These are phyloP conservation scores for Carposina sasakii DNA, from an alignment of 1,140 invertebrate genomes.

Conservation along the genomic window DNA sequence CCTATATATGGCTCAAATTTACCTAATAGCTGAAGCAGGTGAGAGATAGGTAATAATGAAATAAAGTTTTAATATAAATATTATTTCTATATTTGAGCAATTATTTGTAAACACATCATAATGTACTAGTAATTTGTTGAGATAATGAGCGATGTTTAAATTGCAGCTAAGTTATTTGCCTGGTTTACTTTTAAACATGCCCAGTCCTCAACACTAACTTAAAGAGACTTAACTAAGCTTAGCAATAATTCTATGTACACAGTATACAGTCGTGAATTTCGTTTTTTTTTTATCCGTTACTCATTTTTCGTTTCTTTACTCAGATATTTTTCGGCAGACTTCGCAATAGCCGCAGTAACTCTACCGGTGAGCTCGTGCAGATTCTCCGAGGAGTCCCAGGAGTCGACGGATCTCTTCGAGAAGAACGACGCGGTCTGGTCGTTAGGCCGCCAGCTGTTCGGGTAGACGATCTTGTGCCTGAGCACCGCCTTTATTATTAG, in stretches of 20 bases:
- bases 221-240: slow-evolving; percentile 14
- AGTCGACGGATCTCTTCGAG: slow-evolving; percentile 55
- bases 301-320: slow-evolving; percentile 33
- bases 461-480: slow-evolving; percentile 79
- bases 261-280: slow-evolving; percentile 11
- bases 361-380: slow-evolving; percentile 53
- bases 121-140: slow-evolving; percentile 35
- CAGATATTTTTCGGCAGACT: slow-evolving; percentile 56
- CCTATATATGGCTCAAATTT: too few relatives aligned
- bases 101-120: too few relatives aligned
- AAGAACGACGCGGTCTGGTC: slow-evolving; percentile 50
- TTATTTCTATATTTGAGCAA: too few relatives aligned
- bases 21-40: too few relatives aligned
- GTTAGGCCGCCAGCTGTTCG: slow-evolving; percentile 63
- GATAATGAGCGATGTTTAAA: slow-evolving; percentile 62
- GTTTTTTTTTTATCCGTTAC: slow-evolving; percentile 12
- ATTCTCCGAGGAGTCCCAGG: slow-evolving; percentile 48
- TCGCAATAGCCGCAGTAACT: slow-evolving; percentile 54
- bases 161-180: slow-evolving; percentile 7
- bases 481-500: slow-evolving; percentile 85
- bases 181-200: slow-evolving; percentile 50
- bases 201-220: slow-evolving; percentile 54
- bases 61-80: too few relatives aligned
- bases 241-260: slow-evolving; percentile 22
- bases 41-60: too few relatives aligned